Conservation (phyloP, 2,113 vertebrate species). For the Stigmatopora argus region DNA sequence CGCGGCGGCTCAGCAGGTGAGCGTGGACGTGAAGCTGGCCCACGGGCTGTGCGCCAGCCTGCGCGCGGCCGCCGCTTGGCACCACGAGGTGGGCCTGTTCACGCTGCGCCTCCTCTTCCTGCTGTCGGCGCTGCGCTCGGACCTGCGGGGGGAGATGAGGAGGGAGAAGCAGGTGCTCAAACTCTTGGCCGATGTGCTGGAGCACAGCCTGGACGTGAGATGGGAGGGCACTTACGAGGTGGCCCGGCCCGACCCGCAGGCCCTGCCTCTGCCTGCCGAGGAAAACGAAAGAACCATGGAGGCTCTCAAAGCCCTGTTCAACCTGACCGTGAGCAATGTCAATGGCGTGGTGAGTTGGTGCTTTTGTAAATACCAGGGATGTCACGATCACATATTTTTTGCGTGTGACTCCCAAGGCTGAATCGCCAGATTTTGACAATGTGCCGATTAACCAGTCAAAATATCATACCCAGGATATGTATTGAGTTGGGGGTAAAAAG, state of each 20-base stretch:
- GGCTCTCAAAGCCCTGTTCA: slow-evolving; percentile 92
- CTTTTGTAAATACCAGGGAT: background rate
- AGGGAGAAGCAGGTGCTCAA: slow-evolving; percentile 79
- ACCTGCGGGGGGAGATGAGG: slow-evolving; percentile 77
- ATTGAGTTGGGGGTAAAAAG: no score
- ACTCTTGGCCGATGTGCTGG: slow-evolving; percentile 84
- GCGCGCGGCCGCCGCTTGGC: slow-evolving; percentile 66
- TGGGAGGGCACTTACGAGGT: slow-evolving; percentile 87
- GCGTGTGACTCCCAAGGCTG: no score
- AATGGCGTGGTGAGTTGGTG: slow-evolving; percentile 79
- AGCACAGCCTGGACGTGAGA: slow-evolving; percentile 81
- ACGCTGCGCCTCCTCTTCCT: slow-evolving; percentile 92
- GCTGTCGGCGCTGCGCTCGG: slow-evolving; percentile 84
- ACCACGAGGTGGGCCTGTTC: slow-evolving; percentile 89
- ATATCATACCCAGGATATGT: no score
- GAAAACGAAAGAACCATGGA: slow-evolving; percentile 87
- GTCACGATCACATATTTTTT: no score
- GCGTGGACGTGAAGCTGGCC: slow-evolving; percentile 84
- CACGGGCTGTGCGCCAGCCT: slow-evolving; percentile 80
- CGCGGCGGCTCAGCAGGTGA: slow-evolving; percentile 83
- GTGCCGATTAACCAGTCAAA: no score
- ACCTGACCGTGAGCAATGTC: slow-evolving; percentile 85
- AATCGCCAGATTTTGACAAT: no score
- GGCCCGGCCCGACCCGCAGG: slow-evolving; percentile 68
- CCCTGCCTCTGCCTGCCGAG: slow-evolving; percentile 75